These are phyloP conservation scores for Caerostris darwini DNA, from an alignment of 1,140 invertebrate species.

Conservation along the genomic window DNA sequence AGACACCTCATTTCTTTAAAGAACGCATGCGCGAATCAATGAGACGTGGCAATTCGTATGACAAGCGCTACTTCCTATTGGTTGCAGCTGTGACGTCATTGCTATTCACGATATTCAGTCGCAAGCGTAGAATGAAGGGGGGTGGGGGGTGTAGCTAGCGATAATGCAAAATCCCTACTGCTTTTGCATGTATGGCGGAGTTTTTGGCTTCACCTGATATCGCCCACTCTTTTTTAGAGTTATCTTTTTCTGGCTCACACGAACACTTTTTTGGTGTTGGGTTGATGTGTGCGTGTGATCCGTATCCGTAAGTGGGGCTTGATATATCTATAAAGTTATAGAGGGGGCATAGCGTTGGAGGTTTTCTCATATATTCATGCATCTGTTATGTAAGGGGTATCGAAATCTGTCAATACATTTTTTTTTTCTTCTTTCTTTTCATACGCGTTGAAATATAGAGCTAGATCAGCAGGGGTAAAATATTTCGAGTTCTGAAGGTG, in stretches of 20 bases:
- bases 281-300: constrained; percentile 38
- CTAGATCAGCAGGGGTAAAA: background rate
- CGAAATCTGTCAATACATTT: constrained; percentile 38
- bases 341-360: background rate
- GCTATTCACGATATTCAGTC: constrained; percentile 78
- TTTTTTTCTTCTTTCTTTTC: background rate
- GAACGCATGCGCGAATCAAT: constrained; percentile 77
- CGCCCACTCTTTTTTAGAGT: constrained; percentile 35
- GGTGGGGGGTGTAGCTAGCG: constrained; percentile 31
- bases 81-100: constrained; percentile 77
- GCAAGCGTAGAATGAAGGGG: constrained; percentile 24
- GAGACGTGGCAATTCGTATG: constrained; percentile 77
- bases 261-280: constrained; percentile 16
- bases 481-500: background rate
- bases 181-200: constrained; percentile 74
- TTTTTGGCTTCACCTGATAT: constrained; percentile 72
- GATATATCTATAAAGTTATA: constrained; percentile 44
- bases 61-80: constrained; percentile 73
- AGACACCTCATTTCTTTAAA: constrained; percentile 59
- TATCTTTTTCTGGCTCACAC: constrained; percentile 33
- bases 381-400: constrained; percentile 35
- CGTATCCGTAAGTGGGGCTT: background rate
- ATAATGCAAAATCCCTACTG: constrained; percentile 60
- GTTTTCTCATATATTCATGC: constrained; percentile 68
- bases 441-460: background rate